Evolutionary conservation across 2,113 vertebrate species (phyloP), one percentile per base, ranked within the genome.

Genomic region (Seriola rivoliana): DNA sequence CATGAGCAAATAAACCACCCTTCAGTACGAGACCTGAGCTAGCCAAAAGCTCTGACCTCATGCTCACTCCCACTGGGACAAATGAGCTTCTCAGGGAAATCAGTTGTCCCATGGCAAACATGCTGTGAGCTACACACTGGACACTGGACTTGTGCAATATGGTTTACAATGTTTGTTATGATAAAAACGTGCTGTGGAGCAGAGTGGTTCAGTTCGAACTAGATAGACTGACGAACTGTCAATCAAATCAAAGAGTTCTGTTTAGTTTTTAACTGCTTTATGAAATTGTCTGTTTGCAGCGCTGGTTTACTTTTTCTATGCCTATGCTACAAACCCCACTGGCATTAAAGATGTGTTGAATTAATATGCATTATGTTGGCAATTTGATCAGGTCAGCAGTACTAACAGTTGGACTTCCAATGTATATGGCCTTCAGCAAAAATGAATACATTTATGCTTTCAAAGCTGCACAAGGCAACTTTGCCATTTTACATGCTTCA

Each of bases 1-100:
- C 13, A 57, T 78, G 58, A 71, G 58, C 25, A 85, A 85, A 85
- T 85, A 85, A 90, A 85, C 50, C 19, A 14, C 69, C 40, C 25
- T 40, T 68, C 48, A 73, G 38, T 46, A 36, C 44, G 16, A 75
- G 60, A 63, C 58, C 13, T 52, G 77, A 21, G 44, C 50, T 12
- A 14, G 60, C n/a, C 32, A 11, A 32, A 69, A 65, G 48, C 60
- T 58, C 73, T 71, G 71, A 71, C 83, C 75, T 66, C 74, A 54
- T 54, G 40, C 16, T 60, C 60, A 14, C 57, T 78, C 81, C 80
- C 77, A 38, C 13, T 57, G 75, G 54, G 58, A 64, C 16, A 0
- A 38, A 36, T 52, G 65, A 69, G 10, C 55, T 40, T 73, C 34
- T 44, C 65, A 57, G 68, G 73, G 50, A 77, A 57, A 75, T 72